Base-by-base conservation (phyloP, 2,888 invertebrate genomes). In the Morpho achilles region DNA sequence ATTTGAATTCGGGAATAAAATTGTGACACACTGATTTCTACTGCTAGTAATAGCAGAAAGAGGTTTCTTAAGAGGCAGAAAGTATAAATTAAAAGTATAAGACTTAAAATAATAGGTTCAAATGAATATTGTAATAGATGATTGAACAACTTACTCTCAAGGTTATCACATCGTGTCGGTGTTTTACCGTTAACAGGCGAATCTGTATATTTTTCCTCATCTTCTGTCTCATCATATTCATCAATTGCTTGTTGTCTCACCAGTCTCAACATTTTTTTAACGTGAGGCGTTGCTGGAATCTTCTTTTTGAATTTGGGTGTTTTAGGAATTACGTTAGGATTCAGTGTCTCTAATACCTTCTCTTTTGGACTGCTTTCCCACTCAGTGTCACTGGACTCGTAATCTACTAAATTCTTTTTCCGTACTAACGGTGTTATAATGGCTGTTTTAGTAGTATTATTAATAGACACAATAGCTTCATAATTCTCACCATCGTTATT, bases 381-480 rank as follows among this genome's bases (percentile, higher is more conserved):
- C 53, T 87, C 87, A 51, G 74, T 78, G 8, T 79, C 87, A 68
- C 84, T 89, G 0, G 75, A 81, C 53, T 85, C 88, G 49, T 89
- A 90, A 74, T 89, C 89, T 1, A 90, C 89, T 46, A 89, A 60
- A 71, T 79, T 61, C 50, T 80, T 80, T 40, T 77, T 82, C 60
- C 85, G 76, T 0, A 87, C 68, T 7, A 84, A 69, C 1, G 90
- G 90, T 46, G 89, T 89, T 57, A 90, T 85, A 0, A 89, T 69
- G 44, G 89, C 89, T 2, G 87, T 89, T 69, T 77, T 88, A 56
- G 73, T 80, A 7, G 61, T 68, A 64, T 81, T 87, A 63, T 81
- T 79, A 16, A 84, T 73, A 5, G 76, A 77, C 39, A 82, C 71
- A 23, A 84, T 77, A 0, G 79, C 82, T 74, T 87, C 86, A 53